A percentile compares a stretch with the other conserved stretches of the same genome.
Evolutionary conservation across 2,113 vertebrate genomes (phyloP).

Genomic region (Calonectris borealis): DNA sequence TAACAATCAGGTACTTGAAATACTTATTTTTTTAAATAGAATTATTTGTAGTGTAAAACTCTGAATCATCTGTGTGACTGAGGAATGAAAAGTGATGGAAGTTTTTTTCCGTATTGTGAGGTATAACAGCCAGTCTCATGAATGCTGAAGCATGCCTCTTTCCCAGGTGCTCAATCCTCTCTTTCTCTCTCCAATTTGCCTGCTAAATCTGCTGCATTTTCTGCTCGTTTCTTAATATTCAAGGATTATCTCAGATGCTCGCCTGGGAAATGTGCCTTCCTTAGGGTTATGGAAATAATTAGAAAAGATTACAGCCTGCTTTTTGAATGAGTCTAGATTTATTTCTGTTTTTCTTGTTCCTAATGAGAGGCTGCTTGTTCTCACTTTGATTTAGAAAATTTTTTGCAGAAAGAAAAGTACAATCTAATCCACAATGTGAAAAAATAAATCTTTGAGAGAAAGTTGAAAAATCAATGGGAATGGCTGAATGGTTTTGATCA

Average conservation of each 20-base stretch:
- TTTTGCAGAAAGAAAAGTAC: not conserved
- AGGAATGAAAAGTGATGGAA: not conserved
- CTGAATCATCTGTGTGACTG: not conserved
- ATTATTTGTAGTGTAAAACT: not conserved
- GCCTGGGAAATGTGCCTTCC: slow-evolving; percentile 15
- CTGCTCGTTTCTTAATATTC: not conserved
- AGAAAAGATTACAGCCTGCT: slow-evolving; percentile 28
- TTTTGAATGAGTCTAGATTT: slow-evolving; percentile 53
- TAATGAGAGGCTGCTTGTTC: slow-evolving; percentile 38
- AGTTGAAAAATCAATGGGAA: not conserved
- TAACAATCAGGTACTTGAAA: not conserved
- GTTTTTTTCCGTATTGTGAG: not conserved
- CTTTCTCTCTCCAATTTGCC: slow-evolving; percentile 12
- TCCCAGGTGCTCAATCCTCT: not conserved
- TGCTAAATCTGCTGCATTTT: slow-evolving; percentile 37
- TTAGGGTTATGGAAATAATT: slow-evolving; percentile 49
- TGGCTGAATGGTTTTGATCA: not conserved
- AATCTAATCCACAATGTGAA: not conserved
- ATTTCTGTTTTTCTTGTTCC: slow-evolving; percentile 28
- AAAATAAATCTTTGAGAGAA: not conserved
- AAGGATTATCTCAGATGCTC: slow-evolving; percentile 39
- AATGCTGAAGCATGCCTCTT: slow-evolving; percentile 12
- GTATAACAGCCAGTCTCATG: not conserved
- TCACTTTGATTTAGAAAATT: slow-evolving; percentile 16
- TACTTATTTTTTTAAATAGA: not conserved